Evolutionary conservation across 2,797 vertebrate species (phyloP).

Genomic region (Oreochromis mossambicus): DNA sequence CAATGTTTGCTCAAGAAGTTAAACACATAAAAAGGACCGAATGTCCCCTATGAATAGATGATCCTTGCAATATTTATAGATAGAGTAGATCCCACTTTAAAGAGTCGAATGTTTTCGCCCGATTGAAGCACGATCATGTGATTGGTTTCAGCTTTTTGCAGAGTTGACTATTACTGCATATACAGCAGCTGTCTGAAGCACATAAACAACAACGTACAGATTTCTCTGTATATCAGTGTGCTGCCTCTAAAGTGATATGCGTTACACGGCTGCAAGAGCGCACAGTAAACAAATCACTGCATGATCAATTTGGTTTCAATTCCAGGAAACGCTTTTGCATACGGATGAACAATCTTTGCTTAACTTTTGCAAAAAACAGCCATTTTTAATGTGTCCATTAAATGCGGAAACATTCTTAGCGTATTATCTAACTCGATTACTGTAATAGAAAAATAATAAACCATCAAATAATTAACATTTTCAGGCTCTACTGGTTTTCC

Average conservation of each 20-base stretch:
- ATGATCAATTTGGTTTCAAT: not conserved
- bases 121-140: not conserved
- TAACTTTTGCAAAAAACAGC: not conserved
- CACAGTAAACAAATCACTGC: not conserved
- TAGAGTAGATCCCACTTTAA: not conserved
- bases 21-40: not conserved
- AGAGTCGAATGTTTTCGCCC: not conserved
- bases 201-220: not conserved
- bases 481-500: not conserved
- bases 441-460: not conserved
- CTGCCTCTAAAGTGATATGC: not conserved
- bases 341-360: not conserved
- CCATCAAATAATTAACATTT: not conserved
- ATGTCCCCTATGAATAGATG: not conserved
- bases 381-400: not conserved
- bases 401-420: not conserved
- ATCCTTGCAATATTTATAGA: not conserved
- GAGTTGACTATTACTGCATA: not conserved
- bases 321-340: not conserved
- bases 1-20: slow-evolving; percentile 10
- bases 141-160: not conserved
- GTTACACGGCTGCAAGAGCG: not conserved
- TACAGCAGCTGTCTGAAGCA: not conserved
- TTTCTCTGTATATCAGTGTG: not conserved
- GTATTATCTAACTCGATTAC: not conserved